Evolutionary conservation across 2,113 vertebrate species (phyloP).

Genomic region (cat (Felis catus)): F.catus_Fca126_mat1.0 CM031413.1:55611001-55611500

Average conservation of each 20-base stretch:
- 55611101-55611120: not conserved
- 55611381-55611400: not conserved
- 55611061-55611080: not conserved
- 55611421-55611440: not conserved
- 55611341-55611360: not conserved
- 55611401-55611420: not conserved
- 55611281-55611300: no score
- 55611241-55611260: not conserved
- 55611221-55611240: no score
- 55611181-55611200: not conserved
- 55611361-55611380: not conserved
- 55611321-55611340: not conserved
- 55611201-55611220: no score
- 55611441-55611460: rapidly evolving
- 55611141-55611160: not conserved
- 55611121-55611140: not conserved
- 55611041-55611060: not conserved
- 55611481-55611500: not conserved
- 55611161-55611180: not conserved
- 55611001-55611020: not conserved
- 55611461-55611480: not conserved
- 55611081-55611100: rapidly evolving
- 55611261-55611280: not conserved
- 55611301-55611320: not conserved
- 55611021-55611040: not conserved